These are phyloP conservation scores for Phaethornis superciliosus DNA, from an alignment of 2,113 vertebrate genomes.

Conservation along the genomic window DNA sequence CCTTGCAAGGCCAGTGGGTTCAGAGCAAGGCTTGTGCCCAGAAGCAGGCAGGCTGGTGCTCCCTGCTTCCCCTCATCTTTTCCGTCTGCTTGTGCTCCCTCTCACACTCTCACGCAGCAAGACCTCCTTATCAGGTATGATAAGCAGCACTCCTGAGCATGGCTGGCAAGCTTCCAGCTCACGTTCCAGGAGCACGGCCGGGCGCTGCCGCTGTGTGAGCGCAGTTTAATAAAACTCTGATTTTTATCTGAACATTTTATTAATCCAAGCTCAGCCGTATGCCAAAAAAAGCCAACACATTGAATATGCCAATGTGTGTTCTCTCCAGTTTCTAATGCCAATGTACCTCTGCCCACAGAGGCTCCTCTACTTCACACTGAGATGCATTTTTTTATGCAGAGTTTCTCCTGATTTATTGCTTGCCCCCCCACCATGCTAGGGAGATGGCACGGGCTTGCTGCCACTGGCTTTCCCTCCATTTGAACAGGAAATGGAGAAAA, in stretches of 20 bases:
- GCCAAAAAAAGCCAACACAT: slow-evolving; percentile 27
- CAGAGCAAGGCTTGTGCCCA: neutral
- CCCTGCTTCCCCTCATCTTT: neutral
- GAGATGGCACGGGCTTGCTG: neutral
- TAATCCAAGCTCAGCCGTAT: slow-evolving; percentile 47
- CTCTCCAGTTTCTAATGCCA: slow-evolving; percentile 12
- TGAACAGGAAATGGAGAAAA: neutral
- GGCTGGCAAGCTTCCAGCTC: slow-evolving; percentile 52
- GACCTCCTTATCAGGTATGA: slow-evolving; percentile 46
- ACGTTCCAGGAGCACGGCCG: neutral
- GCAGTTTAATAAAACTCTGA: slow-evolving; percentile 58
- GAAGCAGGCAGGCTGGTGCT: neutral
- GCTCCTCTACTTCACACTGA: neutral
- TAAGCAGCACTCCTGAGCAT: slow-evolving; percentile 22
- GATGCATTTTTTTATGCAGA: neutral
- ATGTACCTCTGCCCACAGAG: neutral
- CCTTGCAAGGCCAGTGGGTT: neutral
- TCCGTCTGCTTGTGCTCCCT: neutral
- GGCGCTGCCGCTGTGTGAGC: neutral
- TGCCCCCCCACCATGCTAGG: neutral
- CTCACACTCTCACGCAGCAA: neutral
- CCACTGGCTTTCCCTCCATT: neutral
- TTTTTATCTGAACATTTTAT: slow-evolving; percentile 72
- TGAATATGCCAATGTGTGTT: slow-evolving; percentile 21
- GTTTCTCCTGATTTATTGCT: neutral